A percentile compares a stretch with the other conserved stretches of the same genome.
Conservation (phyloP, 2,113 vertebrate genomes). For the Mixornis gularis region DNA sequence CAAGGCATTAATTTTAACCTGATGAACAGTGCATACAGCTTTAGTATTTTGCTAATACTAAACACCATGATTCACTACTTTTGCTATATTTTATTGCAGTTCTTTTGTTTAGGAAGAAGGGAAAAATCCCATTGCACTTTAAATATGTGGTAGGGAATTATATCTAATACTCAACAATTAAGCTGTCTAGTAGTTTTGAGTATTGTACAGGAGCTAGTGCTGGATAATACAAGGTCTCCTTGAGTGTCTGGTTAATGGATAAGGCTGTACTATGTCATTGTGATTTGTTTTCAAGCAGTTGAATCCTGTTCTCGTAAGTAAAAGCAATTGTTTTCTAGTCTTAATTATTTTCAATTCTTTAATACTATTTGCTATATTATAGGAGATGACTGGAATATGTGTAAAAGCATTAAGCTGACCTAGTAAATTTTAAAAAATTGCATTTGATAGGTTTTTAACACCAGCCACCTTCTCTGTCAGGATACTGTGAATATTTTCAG, state of each 20-base stretch:
- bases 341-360: neutral
- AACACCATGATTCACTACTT: neutral
- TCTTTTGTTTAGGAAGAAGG: neutral
- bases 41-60: neutral
- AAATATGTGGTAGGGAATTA: neutral
- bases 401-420: neutral
- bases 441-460: neutral
- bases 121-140: fast-evolving
- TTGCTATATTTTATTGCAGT: neutral
- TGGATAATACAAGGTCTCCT: neutral
- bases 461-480: neutral
- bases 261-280: neutral
- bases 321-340: neutral
- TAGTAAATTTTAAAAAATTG: neutral
- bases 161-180: neutral
- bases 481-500: neutral
- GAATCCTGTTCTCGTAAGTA: neutral
- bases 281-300: neutral
- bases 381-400: neutral
- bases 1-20: conserved; percentile 9
- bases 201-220: neutral
- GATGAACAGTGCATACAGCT: neutral
- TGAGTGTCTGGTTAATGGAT: neutral
- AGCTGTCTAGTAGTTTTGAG: neutral
- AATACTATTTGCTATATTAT: neutral